Base-by-base conservation (phyloP, 2,113 vertebrate species). In the Ia io region DNA sequence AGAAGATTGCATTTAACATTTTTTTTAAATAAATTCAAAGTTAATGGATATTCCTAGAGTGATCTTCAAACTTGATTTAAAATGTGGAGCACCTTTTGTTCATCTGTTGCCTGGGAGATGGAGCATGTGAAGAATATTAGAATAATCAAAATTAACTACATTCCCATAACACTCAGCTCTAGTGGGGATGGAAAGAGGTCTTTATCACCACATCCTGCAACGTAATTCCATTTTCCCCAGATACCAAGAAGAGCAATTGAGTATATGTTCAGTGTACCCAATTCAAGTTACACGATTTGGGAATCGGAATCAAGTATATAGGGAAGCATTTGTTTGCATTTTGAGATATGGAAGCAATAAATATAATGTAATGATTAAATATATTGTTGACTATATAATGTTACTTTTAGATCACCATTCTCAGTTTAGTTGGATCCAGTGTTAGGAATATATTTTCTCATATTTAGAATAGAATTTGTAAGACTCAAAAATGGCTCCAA, bases 101-200 rank as follows among this genome's bases (percentile, higher is more conserved):
- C 67, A 84, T 67, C 17, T 89, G 12, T 2, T 82, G 40, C 47
- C 35, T 74, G 67, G 56, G 51, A 79, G 11, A 76, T 44, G 44
- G 65, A 67, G 42, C 67, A 79, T 76, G 67, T 78, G 74, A 84
- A 74, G 37, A 91, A 65, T 77, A 91, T 90, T 93, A 84, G 22
- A 71, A 42, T 90, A 77, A 92, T 94, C 40, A 88, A 88, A 97
- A 93, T 79, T 77, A 88, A 79, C 30, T 74, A 22, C 18, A 82
- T 85, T 83, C 73, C 49, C 28, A 12, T 90, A 77, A 47, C 53
- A 67, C 12, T 69, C 14, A 65, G 0, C 25, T 70, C 51, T 87
- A 25, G 35, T 90, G 74, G 18, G 6, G 17, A 51, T 63, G 32
- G 40, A 73, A 73, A 49, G 42, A 80, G 9, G n/a, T 88, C 61